These are phyloP conservation scores for Elegia similella DNA, from an alignment of 2,888 invertebrate species.

Conservation along the genomic window DNA sequence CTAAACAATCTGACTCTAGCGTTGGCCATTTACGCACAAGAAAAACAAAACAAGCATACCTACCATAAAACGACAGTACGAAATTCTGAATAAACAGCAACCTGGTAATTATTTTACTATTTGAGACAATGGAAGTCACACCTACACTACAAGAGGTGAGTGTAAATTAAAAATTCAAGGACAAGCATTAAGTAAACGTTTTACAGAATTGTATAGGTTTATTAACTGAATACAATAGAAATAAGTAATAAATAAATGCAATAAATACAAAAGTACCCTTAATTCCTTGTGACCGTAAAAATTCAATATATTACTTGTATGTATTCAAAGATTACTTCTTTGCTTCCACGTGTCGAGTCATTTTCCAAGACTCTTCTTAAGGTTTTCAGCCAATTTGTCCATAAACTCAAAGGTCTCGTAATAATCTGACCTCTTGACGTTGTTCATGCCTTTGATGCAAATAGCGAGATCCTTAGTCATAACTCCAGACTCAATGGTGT, in stretches of 20 bases:
- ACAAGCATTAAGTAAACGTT: not conserved
- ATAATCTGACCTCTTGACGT: constrained; percentile 90
- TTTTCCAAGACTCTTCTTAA: constrained; percentile 83
- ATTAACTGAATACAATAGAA: constrained; percentile 44
- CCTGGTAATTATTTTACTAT: not conserved
- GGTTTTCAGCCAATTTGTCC: constrained; percentile 95
- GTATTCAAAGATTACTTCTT: constrained; percentile 54
- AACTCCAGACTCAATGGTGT: constrained; percentile 95
- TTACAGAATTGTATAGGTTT: constrained; percentile 27
- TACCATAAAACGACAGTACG: not conserved
- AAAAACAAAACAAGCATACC: too few relatives aligned
- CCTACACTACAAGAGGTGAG: not conserved
- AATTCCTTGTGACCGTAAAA: constrained; percentile 43
- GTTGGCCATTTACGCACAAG: too few relatives aligned
- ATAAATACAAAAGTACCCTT: constrained; percentile 56
- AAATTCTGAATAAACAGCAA: not conserved
- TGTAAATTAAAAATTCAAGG: constrained; percentile 8
- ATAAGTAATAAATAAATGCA: constrained; percentile 57
- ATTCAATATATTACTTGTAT: constrained; percentile 32
- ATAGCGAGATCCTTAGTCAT: constrained; percentile 99
- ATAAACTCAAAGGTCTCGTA: constrained; percentile 98
- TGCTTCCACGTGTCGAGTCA: constrained; percentile 63
- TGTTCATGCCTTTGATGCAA: constrained; percentile 96
- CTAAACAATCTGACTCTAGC: too few relatives aligned
- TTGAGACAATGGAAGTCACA: constrained; percentile 7